phyloP scores from a whole-genome alignment of 2,113 vertebrate genomes.

The Sinocyclocheilus maitianheensis region DNA sequence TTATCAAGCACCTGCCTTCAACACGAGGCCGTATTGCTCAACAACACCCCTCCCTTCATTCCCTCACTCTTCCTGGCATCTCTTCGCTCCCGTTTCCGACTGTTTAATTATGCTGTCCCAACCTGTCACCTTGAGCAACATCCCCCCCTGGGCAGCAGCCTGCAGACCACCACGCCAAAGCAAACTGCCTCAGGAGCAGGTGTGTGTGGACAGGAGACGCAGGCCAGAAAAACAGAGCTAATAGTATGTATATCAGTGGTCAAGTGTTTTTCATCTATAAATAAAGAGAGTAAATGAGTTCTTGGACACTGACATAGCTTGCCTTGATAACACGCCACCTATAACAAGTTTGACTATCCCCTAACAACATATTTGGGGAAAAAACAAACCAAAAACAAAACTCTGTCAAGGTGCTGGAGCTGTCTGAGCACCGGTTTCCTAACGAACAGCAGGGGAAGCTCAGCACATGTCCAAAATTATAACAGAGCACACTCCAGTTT shows the following conservation, averaged over 20 bases:
- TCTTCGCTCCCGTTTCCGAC: slow-evolving; percentile 22
- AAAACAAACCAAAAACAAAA: slow-evolving; percentile 16
- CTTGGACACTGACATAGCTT: slow-evolving; percentile 34
- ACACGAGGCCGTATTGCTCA: slow-evolving; percentile 19
- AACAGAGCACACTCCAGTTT: background rate
- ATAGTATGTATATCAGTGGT: slow-evolving; percentile 21
- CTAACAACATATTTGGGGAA: slow-evolving; percentile 33
- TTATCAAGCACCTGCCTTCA: slow-evolving; percentile 58
- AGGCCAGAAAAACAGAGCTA: slow-evolving; percentile 43
- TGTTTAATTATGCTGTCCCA: slow-evolving; percentile 50
- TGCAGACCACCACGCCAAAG: slow-evolving; percentile 31
- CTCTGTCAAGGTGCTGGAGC: background rate
- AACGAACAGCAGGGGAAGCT: slow-evolving; percentile 25
- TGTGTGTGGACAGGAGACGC: slow-evolving; percentile 26
- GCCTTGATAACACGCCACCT: slow-evolving; percentile 48
- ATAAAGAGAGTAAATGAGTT: slow-evolving; percentile 42
- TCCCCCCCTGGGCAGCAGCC: slow-evolving; percentile 14
- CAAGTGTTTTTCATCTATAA: slow-evolving; percentile 41
- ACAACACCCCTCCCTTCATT: background rate
- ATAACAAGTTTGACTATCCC: slow-evolving; percentile 39
- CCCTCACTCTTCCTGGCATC: slow-evolving; percentile 16
- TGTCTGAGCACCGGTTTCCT: slow-evolving; percentile 26
- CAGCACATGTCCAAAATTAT: slow-evolving; percentile 22
- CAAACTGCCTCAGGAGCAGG: slow-evolving; percentile 49
- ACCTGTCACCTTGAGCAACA: slow-evolving; percentile 39